These are phyloP conservation scores for Napeogenes inachia DNA, from an alignment of 2,888 invertebrate genomes.

Conservation along the genomic window DNA sequence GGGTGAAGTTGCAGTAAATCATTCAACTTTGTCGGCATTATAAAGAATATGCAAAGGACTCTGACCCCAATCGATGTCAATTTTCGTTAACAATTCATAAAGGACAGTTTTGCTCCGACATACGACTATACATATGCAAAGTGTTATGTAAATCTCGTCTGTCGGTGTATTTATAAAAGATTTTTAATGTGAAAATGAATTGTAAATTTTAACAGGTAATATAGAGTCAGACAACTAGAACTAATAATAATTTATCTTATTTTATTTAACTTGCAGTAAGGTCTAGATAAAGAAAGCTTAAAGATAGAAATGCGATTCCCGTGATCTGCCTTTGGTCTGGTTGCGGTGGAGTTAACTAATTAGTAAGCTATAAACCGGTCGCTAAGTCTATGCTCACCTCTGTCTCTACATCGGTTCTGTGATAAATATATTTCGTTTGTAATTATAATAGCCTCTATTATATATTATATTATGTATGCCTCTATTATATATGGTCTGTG, in stretches of 20 bases:
- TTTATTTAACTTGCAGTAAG: no score
- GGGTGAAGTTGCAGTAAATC: no score
- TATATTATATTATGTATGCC: no score
- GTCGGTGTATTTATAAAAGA: constrained; percentile 1
- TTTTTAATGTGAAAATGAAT: no score
- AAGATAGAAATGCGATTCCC: not conserved
- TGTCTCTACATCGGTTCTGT: no score
- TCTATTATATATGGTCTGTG: no score
- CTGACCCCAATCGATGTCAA: constrained; percentile 31
- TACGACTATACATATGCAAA: constrained; percentile 19
- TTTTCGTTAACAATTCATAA: constrained; percentile 37
- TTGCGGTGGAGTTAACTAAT: constrained; percentile 3
- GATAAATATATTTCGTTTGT: not conserved
- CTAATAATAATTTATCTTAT: no score
- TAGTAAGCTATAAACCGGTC: not conserved
- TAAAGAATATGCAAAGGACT: constrained; percentile 18
- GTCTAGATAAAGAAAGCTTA: not conserved
- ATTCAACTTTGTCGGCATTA: constrained; percentile 17
- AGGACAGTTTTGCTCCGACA: constrained; percentile 20
- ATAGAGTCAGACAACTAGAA: no score
- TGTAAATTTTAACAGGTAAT: no score
- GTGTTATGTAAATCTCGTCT: constrained; percentile 1
- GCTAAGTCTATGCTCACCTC: not conserved
- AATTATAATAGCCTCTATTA: not conserved
- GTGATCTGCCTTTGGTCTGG: not conserved